Base-by-base conservation (phyloP, 2,113 vertebrate species). In the Turdus rufiventris region DNA sequence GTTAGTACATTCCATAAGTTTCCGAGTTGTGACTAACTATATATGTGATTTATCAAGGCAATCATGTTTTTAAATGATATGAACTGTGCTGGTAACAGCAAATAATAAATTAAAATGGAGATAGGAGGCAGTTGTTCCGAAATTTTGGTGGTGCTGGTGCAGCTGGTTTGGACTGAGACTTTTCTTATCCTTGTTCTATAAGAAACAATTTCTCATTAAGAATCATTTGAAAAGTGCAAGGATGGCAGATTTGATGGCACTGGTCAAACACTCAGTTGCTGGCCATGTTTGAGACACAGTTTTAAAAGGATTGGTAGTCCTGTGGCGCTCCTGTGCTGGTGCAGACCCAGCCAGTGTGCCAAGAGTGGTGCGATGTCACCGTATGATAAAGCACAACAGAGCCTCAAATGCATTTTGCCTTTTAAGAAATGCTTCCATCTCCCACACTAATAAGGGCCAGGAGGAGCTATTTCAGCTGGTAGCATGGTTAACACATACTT, bases 351-450 rank as follows among this genome's bases (percentile, higher is more conserved):
- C 14, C 40, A 11, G 7, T 33, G 61, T 48, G 47, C 61, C 53
- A 45, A 18, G 31, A 68, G n/a, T 3, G 28, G 15, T 48, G 21
- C 1, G 0, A 61, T 40, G 66, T 14, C 4, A 5, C 18, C 1
- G 2, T 6, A 4, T 25, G 36, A 45, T 20, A 36, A 56, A 68
- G 62, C 14, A 66, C 68, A 84, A 34, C 9, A 80, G 58, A 62
- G 26, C 34, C 54, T 58, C 76, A 91, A 50, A 80, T 21, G 18
- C 25, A n/a, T 70, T 84, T 54, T 72, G 31, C 31, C 18, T 79
- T 83, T 48, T 26, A 43, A 71, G 40, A 56, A 93, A 43, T 34
- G 15, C 29, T 40, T 73, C 63, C 34, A 29, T 24, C 72, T 80
- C 78, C 63, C 5, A 18, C 33, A 54, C 33, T 42, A 58, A 88